These are phyloP conservation scores for Catajapyx aquilonaris DNA, from an alignment of 1,140 invertebrate species.

Conservation along the genomic window DNA sequence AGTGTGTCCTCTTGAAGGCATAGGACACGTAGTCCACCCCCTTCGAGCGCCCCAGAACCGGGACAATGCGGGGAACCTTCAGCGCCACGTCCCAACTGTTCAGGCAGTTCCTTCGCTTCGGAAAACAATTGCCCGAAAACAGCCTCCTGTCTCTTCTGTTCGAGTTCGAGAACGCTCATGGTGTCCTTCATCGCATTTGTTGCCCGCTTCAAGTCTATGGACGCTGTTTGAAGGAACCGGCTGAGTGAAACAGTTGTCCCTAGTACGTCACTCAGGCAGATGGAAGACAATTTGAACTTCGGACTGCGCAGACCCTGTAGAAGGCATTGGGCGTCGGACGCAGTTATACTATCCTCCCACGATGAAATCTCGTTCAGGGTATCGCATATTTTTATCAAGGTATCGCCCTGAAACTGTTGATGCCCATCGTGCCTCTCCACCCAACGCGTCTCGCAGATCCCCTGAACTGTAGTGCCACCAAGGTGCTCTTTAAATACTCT, in stretches of 20 bases:
- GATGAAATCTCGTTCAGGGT: conserved; percentile 5
- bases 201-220: conserved; percentile 12
- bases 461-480: conserved; percentile 7
- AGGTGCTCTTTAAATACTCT: conserved; percentile 1
- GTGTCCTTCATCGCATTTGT: conserved; percentile 9
- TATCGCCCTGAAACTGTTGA: conserved; percentile 11
- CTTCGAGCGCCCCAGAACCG: no score
- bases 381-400: conserved; percentile 7
- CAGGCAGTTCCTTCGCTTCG: conserved; percentile 6
- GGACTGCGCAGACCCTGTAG: conserved; percentile 7
- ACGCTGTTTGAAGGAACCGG: conserved; percentile 9
- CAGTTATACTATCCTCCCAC: conserved; percentile 6
- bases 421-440: conserved; percentile 9
- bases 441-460: conserved; percentile 13
- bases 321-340: conserved; percentile 7
- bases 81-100: conserved; percentile 8
- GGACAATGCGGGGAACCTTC: conserved; percentile 5
- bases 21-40: no score
- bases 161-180: conserved; percentile 8
- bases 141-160: conserved; percentile 5
- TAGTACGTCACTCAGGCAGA: conserved; percentile 10
- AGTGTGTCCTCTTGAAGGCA: no score
- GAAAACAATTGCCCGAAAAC: conserved; percentile 6
- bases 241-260: conserved; percentile 9
- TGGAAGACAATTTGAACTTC: conserved; percentile 9